A percentile compares a stretch with the other conserved stretches of the same genome.
Conservation (phyloP, 2,113 vertebrate species). For the Oreochromis tanganicae region DNA sequence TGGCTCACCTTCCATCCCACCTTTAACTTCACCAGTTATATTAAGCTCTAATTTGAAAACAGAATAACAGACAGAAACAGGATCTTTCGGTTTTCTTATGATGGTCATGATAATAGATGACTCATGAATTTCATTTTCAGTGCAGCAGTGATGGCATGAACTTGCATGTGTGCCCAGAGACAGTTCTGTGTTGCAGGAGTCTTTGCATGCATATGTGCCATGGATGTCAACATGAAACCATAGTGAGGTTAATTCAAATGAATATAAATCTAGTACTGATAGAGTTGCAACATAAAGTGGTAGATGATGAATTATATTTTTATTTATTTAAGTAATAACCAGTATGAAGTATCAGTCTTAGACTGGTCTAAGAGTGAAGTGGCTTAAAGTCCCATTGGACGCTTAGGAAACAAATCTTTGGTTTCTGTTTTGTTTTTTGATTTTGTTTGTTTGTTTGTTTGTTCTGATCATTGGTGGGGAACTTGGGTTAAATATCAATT, state of each 20-base stretch:
- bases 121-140: background rate
- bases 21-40: background rate
- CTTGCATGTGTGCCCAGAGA: background rate
- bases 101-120: background rate
- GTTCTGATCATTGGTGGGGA: background rate
- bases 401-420: background rate
- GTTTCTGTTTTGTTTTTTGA: background rate
- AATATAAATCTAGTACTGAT: background rate
- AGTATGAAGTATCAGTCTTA: background rate
- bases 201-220: background rate
- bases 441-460: background rate
- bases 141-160: background rate
- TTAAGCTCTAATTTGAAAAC: background rate
- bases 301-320: background rate
- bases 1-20: background rate
- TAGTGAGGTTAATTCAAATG: background rate
- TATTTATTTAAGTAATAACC: background rate
- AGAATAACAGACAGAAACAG: background rate
- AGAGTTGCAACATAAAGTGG: background rate
- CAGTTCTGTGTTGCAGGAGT: background rate
- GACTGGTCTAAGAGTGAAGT: background rate
- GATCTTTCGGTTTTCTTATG: background rate
- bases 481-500: background rate
- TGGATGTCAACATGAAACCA: background rate
- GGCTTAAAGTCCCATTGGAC: background rate